Conservation (phyloP, 2,797 vertebrate genomes). For the Platyrinchus mystaceus region DNA sequence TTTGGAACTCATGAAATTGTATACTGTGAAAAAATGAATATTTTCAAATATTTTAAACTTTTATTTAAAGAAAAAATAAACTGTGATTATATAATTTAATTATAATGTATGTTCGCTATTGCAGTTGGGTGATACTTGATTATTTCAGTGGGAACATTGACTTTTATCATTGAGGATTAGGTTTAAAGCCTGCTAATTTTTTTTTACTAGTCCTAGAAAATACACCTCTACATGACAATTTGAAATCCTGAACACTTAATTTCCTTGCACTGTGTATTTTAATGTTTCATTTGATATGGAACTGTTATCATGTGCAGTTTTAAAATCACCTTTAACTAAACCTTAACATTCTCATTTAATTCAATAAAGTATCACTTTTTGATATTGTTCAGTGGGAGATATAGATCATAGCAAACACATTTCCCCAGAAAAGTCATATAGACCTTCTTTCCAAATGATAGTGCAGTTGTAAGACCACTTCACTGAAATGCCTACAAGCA, state of each 20-base stretch:
- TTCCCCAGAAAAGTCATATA: conserved; percentile 45
- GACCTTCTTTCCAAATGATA: conserved; percentile 61
- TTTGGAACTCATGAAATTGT: not conserved
- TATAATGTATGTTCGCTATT: not conserved
- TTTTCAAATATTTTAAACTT: not conserved
- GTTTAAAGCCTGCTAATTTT: not conserved
- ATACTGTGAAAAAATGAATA: not conserved
- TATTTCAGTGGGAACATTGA: not conserved
- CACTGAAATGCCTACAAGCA: conserved; percentile 70
- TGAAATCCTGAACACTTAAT: not conserved
- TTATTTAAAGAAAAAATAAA: not conserved
- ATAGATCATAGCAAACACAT: conserved; percentile 1
- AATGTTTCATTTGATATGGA: not conserved
- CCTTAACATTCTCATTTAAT: not conserved
- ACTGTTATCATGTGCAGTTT: not conserved
- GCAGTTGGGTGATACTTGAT: not conserved
- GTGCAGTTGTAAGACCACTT: conserved; percentile 53
- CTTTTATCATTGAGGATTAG: not conserved
- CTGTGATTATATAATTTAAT: not conserved
- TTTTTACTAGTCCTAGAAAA: not conserved
- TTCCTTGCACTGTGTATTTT: not conserved
- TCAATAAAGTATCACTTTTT: conserved; percentile 7
- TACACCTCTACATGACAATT: not conserved
- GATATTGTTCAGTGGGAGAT: conserved; percentile 17
- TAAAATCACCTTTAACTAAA: conserved; percentile 50